phyloP scores from a whole-genome alignment of 2,113 vertebrate species.

The Percopsis transmontana region DNA sequence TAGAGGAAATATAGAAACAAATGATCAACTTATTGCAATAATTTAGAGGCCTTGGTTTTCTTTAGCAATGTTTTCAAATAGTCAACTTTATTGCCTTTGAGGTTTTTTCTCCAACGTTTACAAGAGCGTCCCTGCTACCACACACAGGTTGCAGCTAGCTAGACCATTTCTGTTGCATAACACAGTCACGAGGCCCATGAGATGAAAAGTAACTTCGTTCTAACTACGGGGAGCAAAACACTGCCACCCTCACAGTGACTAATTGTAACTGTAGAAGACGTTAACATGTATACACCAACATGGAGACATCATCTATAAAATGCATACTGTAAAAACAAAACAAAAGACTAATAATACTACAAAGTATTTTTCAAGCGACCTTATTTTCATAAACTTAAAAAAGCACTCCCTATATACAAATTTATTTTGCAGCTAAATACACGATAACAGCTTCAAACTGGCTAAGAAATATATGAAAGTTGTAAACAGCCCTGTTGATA shows the following conservation, averaged over 20 bases:
- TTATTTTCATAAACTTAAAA: conserved; percentile 74
- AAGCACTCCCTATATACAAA: conserved; percentile 78
- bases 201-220: conserved; percentile 66
- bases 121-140: conserved; percentile 67
- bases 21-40: conserved; percentile 82
- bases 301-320: conserved; percentile 75
- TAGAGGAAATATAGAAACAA: conserved; percentile 80
- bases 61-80: conserved; percentile 69
- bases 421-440: conserved; percentile 77
- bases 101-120: conserved; percentile 50
- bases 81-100: conserved; percentile 81
- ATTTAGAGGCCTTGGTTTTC: conserved; percentile 84
- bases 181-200: conserved; percentile 67
- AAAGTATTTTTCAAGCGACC: conserved; percentile 71
- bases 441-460: conserved; percentile 77
- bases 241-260: conserved; percentile 67
- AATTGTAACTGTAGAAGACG: conserved; percentile 71
- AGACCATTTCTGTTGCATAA: conserved; percentile 75
- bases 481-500: conserved; percentile 78
- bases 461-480: conserved; percentile 74
- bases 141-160: conserved; percentile 66
- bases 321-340: conserved; percentile 61
- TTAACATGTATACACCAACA: conserved; percentile 60
- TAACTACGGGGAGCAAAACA: conserved; percentile 70
- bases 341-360: conserved; percentile 64